Percentiles rank a stretch among this genome's conserved stretches.
Evolutionary conservation across 2,113 vertebrate genomes (phyloP).

Genomic region (Heterochromis multidens): DNA sequence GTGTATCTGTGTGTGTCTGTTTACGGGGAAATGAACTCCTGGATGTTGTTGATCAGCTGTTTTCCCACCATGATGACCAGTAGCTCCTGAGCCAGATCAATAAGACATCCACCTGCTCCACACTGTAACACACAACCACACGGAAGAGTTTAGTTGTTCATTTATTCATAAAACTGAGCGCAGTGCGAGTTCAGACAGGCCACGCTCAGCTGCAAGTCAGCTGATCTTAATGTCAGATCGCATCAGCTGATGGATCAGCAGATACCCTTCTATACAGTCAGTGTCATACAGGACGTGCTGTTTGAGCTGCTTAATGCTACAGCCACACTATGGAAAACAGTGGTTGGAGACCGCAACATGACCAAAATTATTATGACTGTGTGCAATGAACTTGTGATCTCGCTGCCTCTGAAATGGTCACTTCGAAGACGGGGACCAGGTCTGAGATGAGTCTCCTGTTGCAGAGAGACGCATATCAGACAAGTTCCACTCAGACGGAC

Average conservation of each 20-base stretch:
- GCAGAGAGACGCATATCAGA: too few relatives aligned
- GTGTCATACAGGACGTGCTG: neutral
- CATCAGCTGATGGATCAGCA: neutral
- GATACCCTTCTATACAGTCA: rapidly evolving
- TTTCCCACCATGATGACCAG: conserved; percentile 81
- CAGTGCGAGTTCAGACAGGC: neutral
- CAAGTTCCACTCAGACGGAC: too few relatives aligned
- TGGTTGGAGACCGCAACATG: neutral
- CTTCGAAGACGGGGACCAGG: too few relatives aligned
- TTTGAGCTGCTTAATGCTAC: neutral
- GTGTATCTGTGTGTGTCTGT: neutral
- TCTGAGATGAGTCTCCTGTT: too few relatives aligned
- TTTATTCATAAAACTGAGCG: neutral
- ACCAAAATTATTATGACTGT: neutral
- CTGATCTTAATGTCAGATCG: too few relatives aligned
- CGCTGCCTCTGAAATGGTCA: too few relatives aligned
- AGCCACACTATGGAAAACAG: neutral
- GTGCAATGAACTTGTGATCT: too few relatives aligned
- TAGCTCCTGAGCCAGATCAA: conserved; percentile 79
- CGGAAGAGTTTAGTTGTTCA: neutral
- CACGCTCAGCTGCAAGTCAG: neutral
- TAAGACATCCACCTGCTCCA: conserved; percentile 69
- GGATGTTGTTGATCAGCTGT: conserved; percentile 77
- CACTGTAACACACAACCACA: conserved; percentile 53
- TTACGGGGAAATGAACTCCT: conserved; percentile 77